Percentiles rank a stretch among this genome's conserved stretches.
Evolutionary conservation across 2,797 vertebrate genomes (phyloP).

Genomic region (Dendrocincla tyrannina): DNA sequence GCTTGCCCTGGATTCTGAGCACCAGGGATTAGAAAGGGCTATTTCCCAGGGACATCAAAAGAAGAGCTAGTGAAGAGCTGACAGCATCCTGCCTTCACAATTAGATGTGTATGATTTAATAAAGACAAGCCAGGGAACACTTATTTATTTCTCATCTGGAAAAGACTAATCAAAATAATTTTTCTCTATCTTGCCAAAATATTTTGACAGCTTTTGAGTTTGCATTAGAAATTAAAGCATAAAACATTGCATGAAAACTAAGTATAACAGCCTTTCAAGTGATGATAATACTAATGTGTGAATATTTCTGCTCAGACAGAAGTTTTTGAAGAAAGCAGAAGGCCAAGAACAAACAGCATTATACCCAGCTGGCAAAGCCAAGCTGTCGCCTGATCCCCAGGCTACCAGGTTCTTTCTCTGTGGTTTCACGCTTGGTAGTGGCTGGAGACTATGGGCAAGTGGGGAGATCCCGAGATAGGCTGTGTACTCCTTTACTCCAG

Average conservation of each 20-base stretch:
- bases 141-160: neutral
- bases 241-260: neutral
- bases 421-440: neutral
- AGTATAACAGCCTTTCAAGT: neutral
- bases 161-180: neutral
- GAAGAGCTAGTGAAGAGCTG: neutral
- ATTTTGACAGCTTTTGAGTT: conserved; percentile 25
- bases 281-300: neutral
- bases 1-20: neutral
- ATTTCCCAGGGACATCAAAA: neutral
- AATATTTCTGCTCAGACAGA: neutral
- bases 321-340: neutral
- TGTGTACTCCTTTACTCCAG: neutral
- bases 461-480: neutral
- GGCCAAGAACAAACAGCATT: neutral
- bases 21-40: neutral
- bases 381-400: neutral
- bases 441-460: neutral
- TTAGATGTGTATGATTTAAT: neutral
- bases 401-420: neutral
- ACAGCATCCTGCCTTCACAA: neutral
- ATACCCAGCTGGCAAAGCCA: neutral
- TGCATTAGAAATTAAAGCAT: neutral
- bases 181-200: conserved; percentile 2
- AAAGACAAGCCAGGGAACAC: neutral